These are phyloP conservation scores for Lucinisca nassula DNA, from an alignment of 2,888 invertebrate species.

Conservation along the genomic window DNA sequence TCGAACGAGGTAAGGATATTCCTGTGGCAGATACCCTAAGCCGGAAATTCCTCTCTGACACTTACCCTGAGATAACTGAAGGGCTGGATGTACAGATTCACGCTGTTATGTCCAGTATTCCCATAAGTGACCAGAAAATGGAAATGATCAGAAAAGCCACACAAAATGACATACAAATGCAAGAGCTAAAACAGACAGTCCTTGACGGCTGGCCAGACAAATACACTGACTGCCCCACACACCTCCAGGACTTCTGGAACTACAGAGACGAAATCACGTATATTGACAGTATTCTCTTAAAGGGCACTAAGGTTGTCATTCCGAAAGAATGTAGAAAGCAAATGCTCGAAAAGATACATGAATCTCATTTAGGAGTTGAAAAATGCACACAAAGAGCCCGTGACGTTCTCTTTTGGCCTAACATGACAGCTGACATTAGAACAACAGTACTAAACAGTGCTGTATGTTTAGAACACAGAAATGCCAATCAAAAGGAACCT, in stretches of 20 bases:
- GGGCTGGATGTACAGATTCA: no score
- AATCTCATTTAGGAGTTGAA: conserved; percentile 39
- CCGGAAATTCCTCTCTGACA: conserved; percentile 33
- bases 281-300: conserved; percentile 49
- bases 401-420: conserved; percentile 51
- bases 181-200: conserved; percentile 29
- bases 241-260: conserved; percentile 40
- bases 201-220: conserved; percentile 57
- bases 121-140: conserved; percentile 38
- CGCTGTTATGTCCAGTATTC: no score
- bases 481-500: conserved; percentile 53
- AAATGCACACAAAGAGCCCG: conserved; percentile 45
- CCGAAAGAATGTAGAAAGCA: conserved; percentile 19
- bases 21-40: conserved; percentile 59
- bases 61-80: not conserved
- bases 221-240: conserved; percentile 27
- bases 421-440: conserved; percentile 34
- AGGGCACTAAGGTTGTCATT: conserved; percentile 46
- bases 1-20: conserved; percentile 59
- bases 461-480: conserved; percentile 51
- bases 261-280: conserved; percentile 46
- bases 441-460: conserved; percentile 26
- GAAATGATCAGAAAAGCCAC: not conserved
- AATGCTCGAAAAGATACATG: conserved; percentile 45
- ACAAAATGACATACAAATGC: conserved; percentile 28